Evolutionary conservation across 2,113 vertebrate genomes (phyloP), one percentile per base, ranked within the genome.

Genomic region (Clarias batrachus): DNA sequence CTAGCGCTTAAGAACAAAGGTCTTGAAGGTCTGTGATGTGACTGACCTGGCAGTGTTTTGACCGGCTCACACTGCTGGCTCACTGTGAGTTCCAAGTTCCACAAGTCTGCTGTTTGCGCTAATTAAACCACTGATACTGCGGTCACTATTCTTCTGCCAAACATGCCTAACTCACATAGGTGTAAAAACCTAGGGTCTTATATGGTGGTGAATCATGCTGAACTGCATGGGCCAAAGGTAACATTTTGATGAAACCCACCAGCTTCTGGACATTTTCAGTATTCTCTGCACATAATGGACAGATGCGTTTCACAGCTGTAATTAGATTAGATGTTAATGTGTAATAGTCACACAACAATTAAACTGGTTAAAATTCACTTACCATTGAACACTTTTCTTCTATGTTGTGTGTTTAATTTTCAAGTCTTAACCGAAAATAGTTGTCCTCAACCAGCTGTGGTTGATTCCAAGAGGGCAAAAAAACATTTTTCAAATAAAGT

Each of bases 41-140:
- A 83, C 57, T 77, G 62, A 57, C 27, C 65, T 84, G 83, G 66
- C 68, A 81, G 37, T n/a, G 77, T 60, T 63, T 56, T 77, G 52
- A 37, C 63, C 70, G 79, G 54, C 70, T 81, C 68, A 68, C 57
- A 56, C 63, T 71, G 60, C 71, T 82, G 81, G 70, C 83, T 85
- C 30, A 79, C 63, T 27, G 81, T 74, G 17, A 41, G 33, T 56
- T 41, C 56, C 27, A 30, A 54, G 82, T 88, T 89, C 87, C 84
- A 87, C 68, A 87, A 87, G 82, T 62, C 78, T 85, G 27, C 87
- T 87, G 81, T 83, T 88, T 88, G 85, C 71, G 65, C 52, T 82
- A 21, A 87, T 82, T 81, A 77, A 88, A 86, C n/a, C 54, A 57
- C 78, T 76, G 83, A 78, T 65, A 23, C 66, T 68, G 82, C 12